Conservation (phyloP, 2,113 vertebrate genomes). For the Parus major region DNA sequence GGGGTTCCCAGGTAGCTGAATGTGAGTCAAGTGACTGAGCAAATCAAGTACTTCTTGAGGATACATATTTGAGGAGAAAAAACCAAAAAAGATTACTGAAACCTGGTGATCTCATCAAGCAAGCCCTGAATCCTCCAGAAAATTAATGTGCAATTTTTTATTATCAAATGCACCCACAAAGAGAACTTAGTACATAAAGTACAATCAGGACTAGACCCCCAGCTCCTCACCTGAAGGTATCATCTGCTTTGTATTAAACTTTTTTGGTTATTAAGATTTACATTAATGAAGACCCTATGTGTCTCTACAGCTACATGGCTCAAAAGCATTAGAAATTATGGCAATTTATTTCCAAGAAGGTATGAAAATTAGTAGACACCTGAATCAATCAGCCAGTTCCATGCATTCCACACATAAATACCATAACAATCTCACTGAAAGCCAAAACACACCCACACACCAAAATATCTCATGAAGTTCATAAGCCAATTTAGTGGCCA, state of each 20-base stretch:
- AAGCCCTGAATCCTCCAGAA: neutral
- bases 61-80: neutral
- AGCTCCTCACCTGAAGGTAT: neutral
- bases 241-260: neutral
- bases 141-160: neutral
- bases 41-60: neutral
- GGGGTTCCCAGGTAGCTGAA: neutral
- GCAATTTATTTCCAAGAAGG: neutral
- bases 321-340: neutral
- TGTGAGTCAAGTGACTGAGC: neutral
- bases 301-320: neutral
- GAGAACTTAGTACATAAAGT: neutral
- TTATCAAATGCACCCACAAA: neutral
- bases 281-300: neutral
- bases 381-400: neutral
- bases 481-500: neutral
- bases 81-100: neutral
- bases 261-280: neutral
- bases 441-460: rapidly evolving
- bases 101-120: neutral
- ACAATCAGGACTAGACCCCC: neutral
- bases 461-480: neutral
- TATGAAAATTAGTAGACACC: neutral
- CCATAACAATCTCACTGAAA: neutral
- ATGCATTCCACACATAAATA: neutral